Percentiles rank a stretch among this genome's conserved stretches.
Conservation (phyloP, 2,888 invertebrate species). For the Habroteleia sp. region DNA sequence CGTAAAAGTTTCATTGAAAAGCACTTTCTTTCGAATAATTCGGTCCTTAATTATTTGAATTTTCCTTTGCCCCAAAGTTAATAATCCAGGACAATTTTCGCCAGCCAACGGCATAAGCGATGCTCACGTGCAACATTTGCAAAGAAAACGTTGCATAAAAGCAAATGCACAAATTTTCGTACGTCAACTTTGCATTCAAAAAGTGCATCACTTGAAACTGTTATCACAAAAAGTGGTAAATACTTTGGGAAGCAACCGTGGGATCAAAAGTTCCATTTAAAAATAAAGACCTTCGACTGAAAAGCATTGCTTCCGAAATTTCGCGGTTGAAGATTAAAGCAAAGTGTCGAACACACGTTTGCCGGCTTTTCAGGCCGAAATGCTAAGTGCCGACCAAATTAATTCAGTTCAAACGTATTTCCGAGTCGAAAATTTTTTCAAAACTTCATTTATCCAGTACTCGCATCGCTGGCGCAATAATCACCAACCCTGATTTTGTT, state of each 20-base stretch:
- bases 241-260: no score
- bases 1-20: no score
- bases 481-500: neutral
- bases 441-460: neutral
- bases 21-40: no score
- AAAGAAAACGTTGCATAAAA: conserved; percentile 17
- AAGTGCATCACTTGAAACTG: no score
- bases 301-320: no score
- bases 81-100: conserved; percentile 25
- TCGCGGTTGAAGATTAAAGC: no score
- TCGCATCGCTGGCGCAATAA: neutral
- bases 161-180: conserved; percentile 13
- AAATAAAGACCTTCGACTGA: no score
- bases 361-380: neutral
- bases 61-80: neutral
- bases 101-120: conserved; percentile 8
- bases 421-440: neutral
- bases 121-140: conserved; percentile 35
- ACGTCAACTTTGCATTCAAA: neutral
- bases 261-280: no score
- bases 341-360: no score
- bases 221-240: no score
- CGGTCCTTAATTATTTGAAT: conserved; percentile 14
- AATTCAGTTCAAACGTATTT: neutral
- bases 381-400: neutral